Conservation (phyloP, 2,113 vertebrate species). For the Colossoma macropomum region DNA sequence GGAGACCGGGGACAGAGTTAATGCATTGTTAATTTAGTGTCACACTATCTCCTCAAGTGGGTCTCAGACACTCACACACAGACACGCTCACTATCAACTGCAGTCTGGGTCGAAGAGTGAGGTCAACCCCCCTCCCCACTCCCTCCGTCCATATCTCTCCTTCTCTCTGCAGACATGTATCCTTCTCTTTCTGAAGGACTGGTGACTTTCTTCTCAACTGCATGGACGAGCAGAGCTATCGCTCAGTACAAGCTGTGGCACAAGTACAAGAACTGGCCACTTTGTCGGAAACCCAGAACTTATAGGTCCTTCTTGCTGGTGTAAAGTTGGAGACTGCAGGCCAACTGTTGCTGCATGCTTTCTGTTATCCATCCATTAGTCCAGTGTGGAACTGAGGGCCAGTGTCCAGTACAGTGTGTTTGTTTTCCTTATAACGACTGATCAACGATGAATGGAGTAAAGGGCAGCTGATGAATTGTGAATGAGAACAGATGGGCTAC, state of each 20-base stretch:
- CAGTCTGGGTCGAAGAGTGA: conserved; percentile 43
- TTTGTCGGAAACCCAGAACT: conserved; percentile 49
- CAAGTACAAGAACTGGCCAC: conserved; percentile 19
- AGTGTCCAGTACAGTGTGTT: too few relatives aligned
- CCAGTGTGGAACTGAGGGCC: too few relatives aligned
- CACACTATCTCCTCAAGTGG: conserved; percentile 55
- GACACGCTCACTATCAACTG: conserved; percentile 54
- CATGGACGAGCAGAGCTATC: too few relatives aligned
- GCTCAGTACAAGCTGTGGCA: neutral
- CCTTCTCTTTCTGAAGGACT: conserved; percentile 20
- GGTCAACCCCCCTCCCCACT: conserved; percentile 12
- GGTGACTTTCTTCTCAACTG: neutral
- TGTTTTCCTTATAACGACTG: too few relatives aligned
- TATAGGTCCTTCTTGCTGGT: neutral
- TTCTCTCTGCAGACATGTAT: conserved; percentile 24
- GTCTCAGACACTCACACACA: conserved; percentile 19
- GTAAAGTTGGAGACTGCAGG: too few relatives aligned
- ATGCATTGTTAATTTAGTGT: conserved; percentile 63
- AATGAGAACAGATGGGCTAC: too few relatives aligned
- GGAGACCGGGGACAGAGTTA: conserved; percentile 52
- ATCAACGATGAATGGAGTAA: too few relatives aligned
- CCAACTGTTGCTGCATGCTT: too few relatives aligned
- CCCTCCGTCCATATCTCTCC: neutral
- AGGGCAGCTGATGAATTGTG: too few relatives aligned
- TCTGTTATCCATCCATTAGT: too few relatives aligned